phyloP scores from a whole-genome alignment of 2,888 invertebrate genomes.

The Trachelus iudaicus region DNA sequence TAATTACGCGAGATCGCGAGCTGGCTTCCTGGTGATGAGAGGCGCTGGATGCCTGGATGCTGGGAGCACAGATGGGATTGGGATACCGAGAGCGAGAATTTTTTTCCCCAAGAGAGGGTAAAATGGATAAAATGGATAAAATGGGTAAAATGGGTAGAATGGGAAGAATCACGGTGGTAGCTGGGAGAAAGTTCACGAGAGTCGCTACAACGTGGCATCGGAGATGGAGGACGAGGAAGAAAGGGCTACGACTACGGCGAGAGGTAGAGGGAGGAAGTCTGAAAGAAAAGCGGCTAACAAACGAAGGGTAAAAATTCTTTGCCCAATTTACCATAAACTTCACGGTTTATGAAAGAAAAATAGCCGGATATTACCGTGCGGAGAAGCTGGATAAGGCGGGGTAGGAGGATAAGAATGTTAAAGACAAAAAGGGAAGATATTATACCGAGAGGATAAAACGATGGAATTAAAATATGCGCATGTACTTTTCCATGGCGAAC shows the following conservation, averaged over 20 bases:
- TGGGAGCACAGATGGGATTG: too few relatives aligned
- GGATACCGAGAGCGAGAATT: too few relatives aligned
- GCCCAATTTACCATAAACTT: constrained; percentile 52
- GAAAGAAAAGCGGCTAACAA: constrained; percentile 20
- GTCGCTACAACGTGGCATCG: too few relatives aligned
- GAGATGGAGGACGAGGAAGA: not conserved
- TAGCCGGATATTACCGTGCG: constrained; percentile 40
- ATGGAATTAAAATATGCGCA: constrained; percentile 15
- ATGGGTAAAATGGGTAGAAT: too few relatives aligned
- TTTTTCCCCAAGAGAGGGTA: too few relatives aligned
- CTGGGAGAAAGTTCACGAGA: too few relatives aligned
- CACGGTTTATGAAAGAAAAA: constrained; percentile 44
- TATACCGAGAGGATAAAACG: not conserved
- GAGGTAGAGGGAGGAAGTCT: not conserved
- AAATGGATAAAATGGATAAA: too few relatives aligned
- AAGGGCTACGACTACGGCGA: not conserved
- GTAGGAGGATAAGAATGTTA: not conserved
- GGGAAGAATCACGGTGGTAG: too few relatives aligned
- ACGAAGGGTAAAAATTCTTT: constrained; percentile 32
- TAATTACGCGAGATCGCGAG: constrained; percentile 38
- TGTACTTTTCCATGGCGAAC: not conserved
- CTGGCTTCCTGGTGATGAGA: too few relatives aligned
- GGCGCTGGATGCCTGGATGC: too few relatives aligned
- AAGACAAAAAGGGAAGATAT: not conserved
- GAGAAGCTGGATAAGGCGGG: not conserved